Evolutionary conservation across 2,888 invertebrate genomes (phyloP).

Genomic region (Mythimna loreyi): DNA sequence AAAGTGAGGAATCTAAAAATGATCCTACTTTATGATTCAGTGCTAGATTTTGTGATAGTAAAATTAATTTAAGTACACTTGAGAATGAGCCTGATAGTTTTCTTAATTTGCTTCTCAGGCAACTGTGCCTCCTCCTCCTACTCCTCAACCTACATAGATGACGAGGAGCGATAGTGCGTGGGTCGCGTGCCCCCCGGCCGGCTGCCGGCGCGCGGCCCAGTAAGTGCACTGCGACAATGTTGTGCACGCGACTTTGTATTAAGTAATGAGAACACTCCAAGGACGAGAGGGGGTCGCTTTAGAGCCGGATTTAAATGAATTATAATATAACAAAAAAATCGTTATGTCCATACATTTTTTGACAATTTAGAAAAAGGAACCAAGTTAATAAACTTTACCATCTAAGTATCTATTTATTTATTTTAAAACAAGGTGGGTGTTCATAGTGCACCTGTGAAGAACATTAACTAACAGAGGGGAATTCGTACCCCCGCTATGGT

Average conservation of each 20-base stretch:
- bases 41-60: not conserved
- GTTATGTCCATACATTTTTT: too few species aligned
- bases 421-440: too few species aligned
- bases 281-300: constrained; percentile 1
- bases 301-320: not conserved
- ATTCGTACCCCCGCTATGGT: too few species aligned
- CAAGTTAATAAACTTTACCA: too few species aligned
- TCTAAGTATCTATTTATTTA: too few species aligned
- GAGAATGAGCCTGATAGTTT: not conserved
- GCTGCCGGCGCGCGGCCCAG: not conserved
- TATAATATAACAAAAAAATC: not conserved
- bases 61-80: too few species aligned
- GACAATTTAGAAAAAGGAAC: too few species aligned
- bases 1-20: too few species aligned
- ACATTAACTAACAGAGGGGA: too few species aligned
- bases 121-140: too few species aligned
- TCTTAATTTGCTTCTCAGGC: not conserved
- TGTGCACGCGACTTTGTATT: constrained; percentile 39
- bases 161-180: constrained; percentile 1
- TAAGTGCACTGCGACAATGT: constrained; percentile 40
- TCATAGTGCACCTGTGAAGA: too few species aligned
- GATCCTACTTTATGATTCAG: not conserved
- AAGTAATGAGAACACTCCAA: constrained; percentile 16
- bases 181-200: constrained; percentile 23
- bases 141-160: constrained; percentile 20